Percentiles rank a stretch among this genome's conserved stretches.
phyloP scores from a whole-genome alignment of 2,113 vertebrate species.

The Pterophyllum scalare region DNA sequence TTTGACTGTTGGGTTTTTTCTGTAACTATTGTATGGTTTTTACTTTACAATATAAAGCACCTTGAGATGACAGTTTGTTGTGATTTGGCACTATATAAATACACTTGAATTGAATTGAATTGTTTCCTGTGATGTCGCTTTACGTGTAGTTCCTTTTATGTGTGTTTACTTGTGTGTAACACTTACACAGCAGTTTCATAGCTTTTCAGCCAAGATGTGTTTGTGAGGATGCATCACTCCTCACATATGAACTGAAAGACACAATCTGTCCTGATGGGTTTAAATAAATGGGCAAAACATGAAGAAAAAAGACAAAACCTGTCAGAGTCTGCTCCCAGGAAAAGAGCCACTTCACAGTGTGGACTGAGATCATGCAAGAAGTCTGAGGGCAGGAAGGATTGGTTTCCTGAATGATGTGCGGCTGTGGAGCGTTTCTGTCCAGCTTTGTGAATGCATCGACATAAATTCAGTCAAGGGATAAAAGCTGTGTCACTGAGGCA shows the following conservation, averaged over 20 bases:
- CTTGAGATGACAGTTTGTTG: too few relatives aligned
- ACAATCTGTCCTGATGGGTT: slow-evolving; percentile 22
- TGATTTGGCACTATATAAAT: too few relatives aligned
- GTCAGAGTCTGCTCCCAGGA: not conserved
- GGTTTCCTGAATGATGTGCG: slow-evolving; percentile 61
- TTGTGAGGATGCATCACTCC: slow-evolving; percentile 22
- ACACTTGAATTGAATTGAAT: too few relatives aligned
- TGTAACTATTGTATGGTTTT: too few relatives aligned
- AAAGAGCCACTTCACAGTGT: slow-evolving; percentile 33
- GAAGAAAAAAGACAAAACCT: not conserved
- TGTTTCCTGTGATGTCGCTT: not conserved
- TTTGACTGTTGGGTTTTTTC: too few relatives aligned
- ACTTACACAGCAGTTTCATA: slow-evolving; percentile 2
- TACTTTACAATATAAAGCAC: too few relatives aligned
- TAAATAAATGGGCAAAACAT: slow-evolving; percentile 16
- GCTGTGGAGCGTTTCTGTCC: slow-evolving; percentile 49
- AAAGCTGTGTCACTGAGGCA: slow-evolving; percentile 69
- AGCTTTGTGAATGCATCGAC: slow-evolving; percentile 62
- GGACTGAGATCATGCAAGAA: slow-evolving; percentile 25
- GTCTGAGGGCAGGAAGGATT: slow-evolving; percentile 37
- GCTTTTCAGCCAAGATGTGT: slow-evolving; percentile 14
- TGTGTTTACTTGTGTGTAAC: not conserved
- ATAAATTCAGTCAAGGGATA: slow-evolving; percentile 57
- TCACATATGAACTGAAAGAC: slow-evolving; percentile 23
- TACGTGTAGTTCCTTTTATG: not conserved